Evolutionary conservation across 2,113 vertebrate genomes (phyloP).

Genomic region (Melanocharis versteri): DNA sequence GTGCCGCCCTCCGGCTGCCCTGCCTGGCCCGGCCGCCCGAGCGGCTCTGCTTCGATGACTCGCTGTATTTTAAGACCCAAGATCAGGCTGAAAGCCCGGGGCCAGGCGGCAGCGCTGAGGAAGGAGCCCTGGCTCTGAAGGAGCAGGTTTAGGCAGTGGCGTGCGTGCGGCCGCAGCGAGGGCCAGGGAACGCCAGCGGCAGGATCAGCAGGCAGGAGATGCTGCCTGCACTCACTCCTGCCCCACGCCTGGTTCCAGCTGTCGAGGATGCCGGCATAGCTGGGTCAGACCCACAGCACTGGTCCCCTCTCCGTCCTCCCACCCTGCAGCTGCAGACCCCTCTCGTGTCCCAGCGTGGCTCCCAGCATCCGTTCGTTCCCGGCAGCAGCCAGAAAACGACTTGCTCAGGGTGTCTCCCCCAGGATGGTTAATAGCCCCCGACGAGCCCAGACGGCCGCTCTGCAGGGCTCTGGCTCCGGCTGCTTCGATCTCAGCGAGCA

Average conservation of each 20-base stretch:
- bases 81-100: neutral
- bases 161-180: neutral
- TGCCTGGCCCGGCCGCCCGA: slow-evolving; percentile 68
- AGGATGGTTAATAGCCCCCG: fast-evolving
- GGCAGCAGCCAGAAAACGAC: neutral
- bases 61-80: slow-evolving; percentile 75
- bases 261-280: fast-evolving
- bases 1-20: slow-evolving; percentile 69
- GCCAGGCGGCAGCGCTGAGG: fast-evolving
- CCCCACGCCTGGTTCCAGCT: fast-evolving
- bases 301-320: fast-evolving
- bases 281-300: fast-evolving
- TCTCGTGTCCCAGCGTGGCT: neutral
- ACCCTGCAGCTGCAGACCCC: neutral
- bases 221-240: neutral
- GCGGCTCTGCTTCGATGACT: slow-evolving; percentile 77
- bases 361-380: neutral
- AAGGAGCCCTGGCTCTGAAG: neutral
- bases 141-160: neutral
- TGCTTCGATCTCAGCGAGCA: fast-evolving
- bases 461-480: fast-evolving
- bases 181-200: neutral
- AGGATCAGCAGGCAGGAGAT: neutral
- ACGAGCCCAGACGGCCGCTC: fast-evolving
- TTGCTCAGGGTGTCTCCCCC: neutral